Percentiles rank a stretch among this genome's conserved stretches.
phyloP scores from a whole-genome alignment of 2,113 vertebrate genomes.

The Saccopteryx leptura region DNA sequence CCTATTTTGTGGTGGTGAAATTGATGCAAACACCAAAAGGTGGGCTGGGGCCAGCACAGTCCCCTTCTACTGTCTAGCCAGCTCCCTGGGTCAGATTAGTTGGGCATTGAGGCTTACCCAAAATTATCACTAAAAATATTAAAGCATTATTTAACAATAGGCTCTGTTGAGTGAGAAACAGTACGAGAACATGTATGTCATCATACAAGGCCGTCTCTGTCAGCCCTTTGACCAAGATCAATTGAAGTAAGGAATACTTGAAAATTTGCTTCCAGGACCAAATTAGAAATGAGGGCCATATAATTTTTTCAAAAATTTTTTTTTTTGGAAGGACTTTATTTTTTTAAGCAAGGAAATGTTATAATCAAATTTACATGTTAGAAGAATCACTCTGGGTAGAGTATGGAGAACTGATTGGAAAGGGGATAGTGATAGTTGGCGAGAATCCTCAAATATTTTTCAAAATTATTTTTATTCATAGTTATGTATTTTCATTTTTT shows the following conservation, averaged over 20 bases:
- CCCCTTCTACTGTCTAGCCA: no score
- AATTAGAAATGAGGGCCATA: neutral
- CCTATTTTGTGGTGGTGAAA: neutral
- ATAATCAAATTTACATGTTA: neutral
- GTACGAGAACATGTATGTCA: neutral
- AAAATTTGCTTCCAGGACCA: neutral
- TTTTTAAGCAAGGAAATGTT: neutral
- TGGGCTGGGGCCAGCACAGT: neutral
- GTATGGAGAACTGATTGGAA: neutral
- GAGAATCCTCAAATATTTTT: neutral
- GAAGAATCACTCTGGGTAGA: neutral
- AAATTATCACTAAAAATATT: neutral
- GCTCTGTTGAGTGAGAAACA: neutral
- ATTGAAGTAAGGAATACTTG: neutral
- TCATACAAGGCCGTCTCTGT: neutral
- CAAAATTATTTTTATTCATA: neutral
- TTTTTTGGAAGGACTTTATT: neutral
- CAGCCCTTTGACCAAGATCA: neutral
- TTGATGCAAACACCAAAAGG: neutral
- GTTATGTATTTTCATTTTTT: neutral
- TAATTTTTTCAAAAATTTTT: constrained; percentile 1
- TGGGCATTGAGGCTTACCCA: neutral
- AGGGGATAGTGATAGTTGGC: neutral
- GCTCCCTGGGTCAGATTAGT: neutral
- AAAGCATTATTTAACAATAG: neutral